Conservation (phyloP, 1,140 invertebrate genomes). For the Liolophura sinensis region DNA sequence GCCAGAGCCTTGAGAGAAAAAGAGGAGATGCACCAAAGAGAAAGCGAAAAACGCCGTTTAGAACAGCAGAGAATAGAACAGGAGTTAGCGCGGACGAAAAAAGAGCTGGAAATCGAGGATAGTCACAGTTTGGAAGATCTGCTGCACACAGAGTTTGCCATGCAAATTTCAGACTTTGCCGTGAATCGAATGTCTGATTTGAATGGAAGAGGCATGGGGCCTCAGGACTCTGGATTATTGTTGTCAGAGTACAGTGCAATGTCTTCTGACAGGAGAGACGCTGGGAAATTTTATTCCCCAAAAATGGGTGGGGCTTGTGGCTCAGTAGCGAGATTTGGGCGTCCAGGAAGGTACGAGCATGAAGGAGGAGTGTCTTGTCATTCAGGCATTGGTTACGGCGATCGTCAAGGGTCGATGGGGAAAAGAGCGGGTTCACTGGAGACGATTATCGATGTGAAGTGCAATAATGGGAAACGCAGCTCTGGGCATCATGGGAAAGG, state of each 20-base stretch:
- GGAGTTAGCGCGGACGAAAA: constrained; percentile 67
- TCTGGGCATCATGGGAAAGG: constrained; percentile 7
- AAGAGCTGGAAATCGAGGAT: constrained; percentile 70
- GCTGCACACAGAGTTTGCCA: constrained; percentile 22
- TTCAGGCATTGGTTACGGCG: too few relatives aligned
- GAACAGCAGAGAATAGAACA: constrained; percentile 66
- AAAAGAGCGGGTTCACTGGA: constrained; percentile 35
- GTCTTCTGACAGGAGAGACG: too few relatives aligned
- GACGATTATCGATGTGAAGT: constrained; percentile 28
- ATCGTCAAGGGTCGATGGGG: too few relatives aligned
- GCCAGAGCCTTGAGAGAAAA: constrained; percentile 34
- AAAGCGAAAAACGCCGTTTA: constrained; percentile 60
- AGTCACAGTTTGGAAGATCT: constrained; percentile 48
- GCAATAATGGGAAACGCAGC: neutral
- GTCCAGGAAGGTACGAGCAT: too few relatives aligned
- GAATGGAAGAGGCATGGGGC: neutral
- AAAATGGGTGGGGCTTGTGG: too few relatives aligned
- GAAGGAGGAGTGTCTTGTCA: too few relatives aligned
- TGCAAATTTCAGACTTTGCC: too few relatives aligned
- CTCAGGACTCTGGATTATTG: too few relatives aligned
- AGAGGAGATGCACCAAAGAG: constrained; percentile 40
- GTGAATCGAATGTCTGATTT: too few relatives aligned
- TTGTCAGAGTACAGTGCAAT: too few relatives aligned
- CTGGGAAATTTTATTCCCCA: too few relatives aligned
- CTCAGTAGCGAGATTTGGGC: too few relatives aligned